phyloP scores from a whole-genome alignment of 2,113 vertebrate genomes.

The Zeus faber region DNA sequence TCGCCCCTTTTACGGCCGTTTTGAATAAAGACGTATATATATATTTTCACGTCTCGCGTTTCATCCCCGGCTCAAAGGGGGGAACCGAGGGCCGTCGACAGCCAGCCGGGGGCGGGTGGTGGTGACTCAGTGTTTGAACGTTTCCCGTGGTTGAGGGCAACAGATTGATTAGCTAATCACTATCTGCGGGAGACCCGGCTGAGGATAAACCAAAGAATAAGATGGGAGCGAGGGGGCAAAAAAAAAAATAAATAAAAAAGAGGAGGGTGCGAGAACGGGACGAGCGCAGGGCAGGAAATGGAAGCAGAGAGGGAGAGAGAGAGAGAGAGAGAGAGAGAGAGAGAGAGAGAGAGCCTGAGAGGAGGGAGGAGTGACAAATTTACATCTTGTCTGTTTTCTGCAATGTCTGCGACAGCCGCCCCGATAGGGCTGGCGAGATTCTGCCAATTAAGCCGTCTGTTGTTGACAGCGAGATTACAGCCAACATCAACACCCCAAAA shows the following conservation, averaged over 20 bases:
- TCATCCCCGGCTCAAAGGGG: too few relatives aligned
- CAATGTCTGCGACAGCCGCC: slow-evolving; percentile 50
- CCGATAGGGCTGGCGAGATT: slow-evolving; percentile 33
- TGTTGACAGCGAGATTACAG: slow-evolving; percentile 33
- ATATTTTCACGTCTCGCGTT: too few relatives aligned
- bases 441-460: slow-evolving; percentile 49
- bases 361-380: slow-evolving; percentile 50
- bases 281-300: slow-evolving; percentile 6
- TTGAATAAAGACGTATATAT: too few relatives aligned
- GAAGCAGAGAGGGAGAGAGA: slow-evolving; percentile 18
- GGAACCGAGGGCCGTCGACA: slow-evolving; percentile 5
- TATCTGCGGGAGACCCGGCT: background rate
- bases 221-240: slow-evolving; percentile 12
- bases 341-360: background rate
- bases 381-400: slow-evolving; percentile 62
- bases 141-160: slow-evolving; percentile 28
- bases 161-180: slow-evolving; percentile 33
- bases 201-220: slow-evolving; percentile 12
- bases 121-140: slow-evolving; percentile 38
- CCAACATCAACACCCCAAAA: slow-evolving; percentile 11
- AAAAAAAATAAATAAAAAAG: slow-evolving; percentile 8
- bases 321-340: background rate
- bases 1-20: too few relatives aligned
- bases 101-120: background rate
- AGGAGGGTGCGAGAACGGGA: slow-evolving; percentile 13